Conservation (phyloP, 2,888 invertebrate genomes). For the Ceraclea dissimilis region DNA sequence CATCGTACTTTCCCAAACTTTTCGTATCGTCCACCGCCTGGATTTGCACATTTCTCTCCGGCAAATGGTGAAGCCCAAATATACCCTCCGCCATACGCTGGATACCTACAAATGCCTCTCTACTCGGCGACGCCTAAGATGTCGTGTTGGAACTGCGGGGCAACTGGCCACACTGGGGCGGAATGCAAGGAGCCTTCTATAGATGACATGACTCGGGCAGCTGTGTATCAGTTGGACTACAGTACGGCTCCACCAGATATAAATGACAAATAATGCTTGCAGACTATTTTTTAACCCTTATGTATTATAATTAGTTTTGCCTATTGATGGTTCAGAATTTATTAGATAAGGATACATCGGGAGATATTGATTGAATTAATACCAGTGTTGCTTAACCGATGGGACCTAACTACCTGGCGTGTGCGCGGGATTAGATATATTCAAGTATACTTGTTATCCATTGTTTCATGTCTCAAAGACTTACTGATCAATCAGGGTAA, state of each 20-base stretch:
- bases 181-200: conserved; percentile 89
- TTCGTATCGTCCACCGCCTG: conserved; percentile 38
- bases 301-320: conserved; percentile 14
- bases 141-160: conserved; percentile 91
- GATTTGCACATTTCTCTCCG: conserved; percentile 32
- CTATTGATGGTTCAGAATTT: conserved; percentile 22
- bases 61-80: conserved; percentile 45
- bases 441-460: conserved; percentile 17
- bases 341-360: conserved; percentile 18
- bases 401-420: conserved; percentile 13
- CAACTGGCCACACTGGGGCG: conserved; percentile 69
- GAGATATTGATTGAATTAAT: conserved; percentile 2
- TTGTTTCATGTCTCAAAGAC: conserved; percentile 23
- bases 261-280: conserved; percentile 30
- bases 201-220: conserved; percentile 80
- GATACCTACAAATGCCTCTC: conserved; percentile 47
- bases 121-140: conserved; percentile 51
- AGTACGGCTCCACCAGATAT: conserved; percentile 44
- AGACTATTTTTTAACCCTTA: conserved; percentile 14
- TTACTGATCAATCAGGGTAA: conserved; percentile 22
- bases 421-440: conserved; percentile 5
- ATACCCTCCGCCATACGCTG: conserved; percentile 40
- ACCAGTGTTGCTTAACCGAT: conserved; percentile 6
- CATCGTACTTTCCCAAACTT: conserved; percentile 37
- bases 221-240: conserved; percentile 62